Evolutionary conservation across 1,140 invertebrate genomes (phyloP).

Genomic region (Macrocentrus cingulum): DNA sequence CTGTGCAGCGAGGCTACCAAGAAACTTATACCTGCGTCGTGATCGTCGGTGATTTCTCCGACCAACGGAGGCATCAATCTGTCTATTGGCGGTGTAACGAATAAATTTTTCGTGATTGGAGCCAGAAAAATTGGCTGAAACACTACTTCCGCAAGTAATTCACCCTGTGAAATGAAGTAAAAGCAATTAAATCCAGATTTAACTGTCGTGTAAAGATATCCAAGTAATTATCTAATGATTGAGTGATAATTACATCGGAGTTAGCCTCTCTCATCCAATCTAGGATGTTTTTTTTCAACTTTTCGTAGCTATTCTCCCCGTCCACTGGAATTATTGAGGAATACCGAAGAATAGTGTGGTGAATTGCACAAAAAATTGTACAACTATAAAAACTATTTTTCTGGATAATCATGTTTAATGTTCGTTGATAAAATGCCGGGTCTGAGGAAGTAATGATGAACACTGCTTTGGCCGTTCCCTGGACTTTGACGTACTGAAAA

Average conservation of each 20-base stretch:
- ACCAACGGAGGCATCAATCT: slow-evolving; percentile 64
- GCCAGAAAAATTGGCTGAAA: slow-evolving; percentile 67
- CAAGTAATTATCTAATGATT: slow-evolving; percentile 1
- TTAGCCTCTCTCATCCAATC: slow-evolving; percentile 62
- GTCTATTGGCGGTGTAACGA: slow-evolving; percentile 66
- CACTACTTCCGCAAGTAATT: slow-evolving; percentile 63
- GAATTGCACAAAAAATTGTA: slow-evolving; percentile 56
- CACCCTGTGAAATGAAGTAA: slow-evolving; percentile 20
- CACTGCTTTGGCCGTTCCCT: slow-evolving; percentile 56
- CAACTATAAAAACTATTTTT: slow-evolving; percentile 61
- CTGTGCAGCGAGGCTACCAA: slow-evolving; percentile 64
- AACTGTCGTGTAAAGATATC: neutral
- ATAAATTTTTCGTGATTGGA: slow-evolving; percentile 62
- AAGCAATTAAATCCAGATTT: neutral
- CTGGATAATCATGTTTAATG: slow-evolving; percentile 57
- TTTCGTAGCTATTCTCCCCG: slow-evolving; percentile 47
- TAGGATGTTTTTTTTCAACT: slow-evolving; percentile 56
- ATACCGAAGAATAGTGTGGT: slow-evolving; percentile 52
- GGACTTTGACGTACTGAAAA: slow-evolving; percentile 48
- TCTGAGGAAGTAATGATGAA: slow-evolving; percentile 60
- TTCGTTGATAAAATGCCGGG: slow-evolving; percentile 53
- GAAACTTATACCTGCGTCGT: slow-evolving; percentile 53
- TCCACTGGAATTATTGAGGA: slow-evolving; percentile 32
- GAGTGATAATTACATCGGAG: slow-evolving; percentile 33
- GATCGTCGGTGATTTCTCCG: slow-evolving; percentile 51